Evolutionary conservation across 2,888 invertebrate species (phyloP).

Genomic region (Lithophane socia): DNA sequence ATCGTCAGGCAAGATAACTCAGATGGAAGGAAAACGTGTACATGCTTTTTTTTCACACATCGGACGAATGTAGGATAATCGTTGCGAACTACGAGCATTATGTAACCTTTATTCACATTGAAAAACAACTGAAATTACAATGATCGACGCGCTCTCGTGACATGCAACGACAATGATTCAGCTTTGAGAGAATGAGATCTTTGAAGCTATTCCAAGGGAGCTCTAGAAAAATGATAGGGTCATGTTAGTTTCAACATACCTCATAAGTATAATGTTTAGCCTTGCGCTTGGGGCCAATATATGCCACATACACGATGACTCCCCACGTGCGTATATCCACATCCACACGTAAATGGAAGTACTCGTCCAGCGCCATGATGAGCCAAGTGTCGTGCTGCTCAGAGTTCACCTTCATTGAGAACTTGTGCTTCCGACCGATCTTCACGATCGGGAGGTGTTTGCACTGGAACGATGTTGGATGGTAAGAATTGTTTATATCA

Average conservation of each 20-base stretch:
- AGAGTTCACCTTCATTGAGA: constrained; percentile 80
- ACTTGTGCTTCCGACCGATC: constrained; percentile 77
- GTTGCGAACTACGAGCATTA: not conserved
- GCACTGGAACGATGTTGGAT: constrained; percentile 68
- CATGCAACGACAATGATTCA: not conserved
- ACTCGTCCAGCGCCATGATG: constrained; percentile 77
- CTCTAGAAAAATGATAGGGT: not conserved
- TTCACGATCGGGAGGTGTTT: constrained; percentile 80
- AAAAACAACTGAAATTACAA: not conserved
- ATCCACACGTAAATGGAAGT: constrained; percentile 83
- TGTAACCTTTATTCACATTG: not conserved
- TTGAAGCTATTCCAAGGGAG: not conserved
- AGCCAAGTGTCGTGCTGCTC: constrained; percentile 84
- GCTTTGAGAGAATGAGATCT: not conserved
- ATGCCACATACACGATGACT: constrained; percentile 81
- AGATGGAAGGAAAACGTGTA: not conserved
- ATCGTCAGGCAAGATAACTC: not conserved
- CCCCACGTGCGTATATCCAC: constrained; percentile 83
- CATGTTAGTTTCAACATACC: constrained; percentile 66
- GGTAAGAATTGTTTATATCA: not conserved
- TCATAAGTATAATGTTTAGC: constrained; percentile 81
- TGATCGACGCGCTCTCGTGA: no score
- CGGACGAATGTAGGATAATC: not conserved
- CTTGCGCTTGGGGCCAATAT: constrained; percentile 84
- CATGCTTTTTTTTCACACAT: not conserved